A percentile compares a stretch with the other conserved stretches of the same genome.
Conservation (phyloP, 1,140 invertebrate genomes). For the Heterodera carotae region DNA sequence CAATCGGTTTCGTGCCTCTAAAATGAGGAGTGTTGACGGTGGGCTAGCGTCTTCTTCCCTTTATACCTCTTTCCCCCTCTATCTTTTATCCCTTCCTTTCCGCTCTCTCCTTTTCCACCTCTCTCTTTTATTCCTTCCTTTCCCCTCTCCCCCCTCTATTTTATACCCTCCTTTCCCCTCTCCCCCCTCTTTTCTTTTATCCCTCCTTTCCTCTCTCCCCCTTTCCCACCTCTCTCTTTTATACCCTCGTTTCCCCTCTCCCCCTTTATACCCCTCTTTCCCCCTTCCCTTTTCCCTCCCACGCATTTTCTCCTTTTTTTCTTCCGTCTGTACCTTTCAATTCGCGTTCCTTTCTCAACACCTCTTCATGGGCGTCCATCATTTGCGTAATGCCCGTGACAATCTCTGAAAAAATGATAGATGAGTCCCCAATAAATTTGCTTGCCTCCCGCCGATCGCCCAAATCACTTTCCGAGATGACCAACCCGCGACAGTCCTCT, state of each 20-base stretch:
- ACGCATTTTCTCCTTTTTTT: slow-evolving; percentile 61
- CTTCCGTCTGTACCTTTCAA: slow-evolving; percentile 74
- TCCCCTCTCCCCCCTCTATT: no score
- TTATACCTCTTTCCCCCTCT: no score
- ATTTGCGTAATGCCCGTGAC: slow-evolving; percentile 55
- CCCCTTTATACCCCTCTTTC: neutral
- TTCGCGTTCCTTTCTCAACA: slow-evolving; percentile 87
- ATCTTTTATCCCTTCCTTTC: no score
- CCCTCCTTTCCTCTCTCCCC: no score
- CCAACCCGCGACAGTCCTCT: slow-evolving; percentile 84
- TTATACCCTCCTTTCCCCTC: no score
- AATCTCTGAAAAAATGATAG: slow-evolving; percentile 16
- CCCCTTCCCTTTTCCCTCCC: neutral
- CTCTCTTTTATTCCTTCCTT: no score
- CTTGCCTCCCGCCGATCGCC: neutral
- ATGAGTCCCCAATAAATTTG: neutral
- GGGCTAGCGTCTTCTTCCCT: no score
- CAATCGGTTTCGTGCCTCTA: slow-evolving; percentile 77
- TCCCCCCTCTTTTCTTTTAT: neutral
- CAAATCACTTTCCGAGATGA: slow-evolving; percentile 77
- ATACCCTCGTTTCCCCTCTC: no score
- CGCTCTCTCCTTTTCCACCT: no score
- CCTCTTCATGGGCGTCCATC: slow-evolving; percentile 72
- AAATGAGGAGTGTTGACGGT: no score
- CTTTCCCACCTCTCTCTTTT: no score